Base-by-base conservation (phyloP, 2,888 invertebrate genomes). In the Ceramica pisi region DNA sequence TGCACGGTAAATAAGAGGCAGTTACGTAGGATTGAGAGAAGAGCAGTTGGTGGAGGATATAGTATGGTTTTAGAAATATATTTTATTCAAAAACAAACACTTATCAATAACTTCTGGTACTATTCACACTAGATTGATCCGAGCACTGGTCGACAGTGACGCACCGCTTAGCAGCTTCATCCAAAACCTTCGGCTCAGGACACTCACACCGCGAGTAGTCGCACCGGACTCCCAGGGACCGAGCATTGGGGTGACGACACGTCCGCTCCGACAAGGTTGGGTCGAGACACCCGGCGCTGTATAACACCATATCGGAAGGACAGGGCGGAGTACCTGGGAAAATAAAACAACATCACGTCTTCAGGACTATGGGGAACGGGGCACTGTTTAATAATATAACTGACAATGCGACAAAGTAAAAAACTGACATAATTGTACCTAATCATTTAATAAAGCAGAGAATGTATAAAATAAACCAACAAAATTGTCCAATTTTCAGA, bases 141-240 rank as follows among this genome's bases (percentile, higher is more conserved):
- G 89, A 84, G 63, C 91, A 92, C 10, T 89, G 78, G 51, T 84
- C 71, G 7, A 82, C 16, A 0, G 63, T 44, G 5, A 90, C 90
- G 63, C 91, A 91, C 23, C 82, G 85, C 23, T 78, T 67, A 0
- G 78, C 80, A 0, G 80, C 84, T 63, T 90, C 89, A 31, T 91
- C 91, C 89, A 86, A 90, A 2, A 90, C 83, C 26, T 85, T 80
- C 0, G 84, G 81, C 0, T 81, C 65, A 0, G 73, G 67, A 51
- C 91, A 91, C 46, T 91, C 90, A 55, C 91, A 91, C 4, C 90
- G 83, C 0, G 84, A 83, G 35, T 78, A 88, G 76, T 91, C 91
- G 60, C 90, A 91, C 14, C 82, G 59, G n/a, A 77, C 19, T 1
- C 89, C 87, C 16, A 90, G 26, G n/a, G 75, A 69, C 7, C 76